Conservation (phyloP, 2,888 invertebrate species). For the Monochamus alternatus region DNA sequence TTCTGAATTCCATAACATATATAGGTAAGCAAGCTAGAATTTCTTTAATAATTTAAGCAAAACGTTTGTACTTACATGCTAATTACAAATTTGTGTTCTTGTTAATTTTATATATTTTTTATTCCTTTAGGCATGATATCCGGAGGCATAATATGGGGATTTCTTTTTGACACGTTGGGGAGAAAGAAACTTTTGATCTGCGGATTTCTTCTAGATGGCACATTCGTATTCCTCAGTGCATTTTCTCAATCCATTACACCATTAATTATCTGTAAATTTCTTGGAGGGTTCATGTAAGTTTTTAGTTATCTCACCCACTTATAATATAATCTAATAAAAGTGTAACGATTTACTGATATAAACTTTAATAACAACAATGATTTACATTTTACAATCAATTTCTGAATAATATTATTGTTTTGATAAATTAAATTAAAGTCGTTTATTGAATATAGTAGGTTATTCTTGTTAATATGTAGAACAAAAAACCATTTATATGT, state of each 20-base stretch:
- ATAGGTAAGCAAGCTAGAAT: slow-evolving; percentile 73
- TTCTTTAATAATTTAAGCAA: slow-evolving; percentile 61
- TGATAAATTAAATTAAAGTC: too few species aligned
- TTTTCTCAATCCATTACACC: slow-evolving; percentile 79
- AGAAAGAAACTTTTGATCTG: slow-evolving; percentile 78
- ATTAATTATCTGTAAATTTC: slow-evolving; percentile 81
- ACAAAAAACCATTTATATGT: too few species aligned
- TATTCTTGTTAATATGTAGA: too few species aligned
- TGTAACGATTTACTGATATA: too few species aligned
- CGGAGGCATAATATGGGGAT: slow-evolving; percentile 85
- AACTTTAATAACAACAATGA: too few species aligned
- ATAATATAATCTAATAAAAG: too few species aligned
- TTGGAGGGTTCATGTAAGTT: slow-evolving; percentile 84
- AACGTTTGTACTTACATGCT: too few species aligned
- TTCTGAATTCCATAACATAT: slow-evolving; percentile 81
- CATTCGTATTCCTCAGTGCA: slow-evolving; percentile 78
- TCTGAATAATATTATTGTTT: too few species aligned
- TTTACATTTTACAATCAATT: too few species aligned
- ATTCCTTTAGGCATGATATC: slow-evolving; percentile 80
- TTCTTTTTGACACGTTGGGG: slow-evolving; percentile 83
- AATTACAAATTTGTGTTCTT: too few species aligned
- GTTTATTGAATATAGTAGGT: too few species aligned
- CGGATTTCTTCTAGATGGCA: slow-evolving; percentile 78
- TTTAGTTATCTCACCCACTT: background rate
- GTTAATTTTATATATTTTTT: background rate